These are phyloP conservation scores for Erpetoichthys calabaricus DNA, from an alignment of 2,797 vertebrate genomes.

Conservation along the genomic window DNA sequence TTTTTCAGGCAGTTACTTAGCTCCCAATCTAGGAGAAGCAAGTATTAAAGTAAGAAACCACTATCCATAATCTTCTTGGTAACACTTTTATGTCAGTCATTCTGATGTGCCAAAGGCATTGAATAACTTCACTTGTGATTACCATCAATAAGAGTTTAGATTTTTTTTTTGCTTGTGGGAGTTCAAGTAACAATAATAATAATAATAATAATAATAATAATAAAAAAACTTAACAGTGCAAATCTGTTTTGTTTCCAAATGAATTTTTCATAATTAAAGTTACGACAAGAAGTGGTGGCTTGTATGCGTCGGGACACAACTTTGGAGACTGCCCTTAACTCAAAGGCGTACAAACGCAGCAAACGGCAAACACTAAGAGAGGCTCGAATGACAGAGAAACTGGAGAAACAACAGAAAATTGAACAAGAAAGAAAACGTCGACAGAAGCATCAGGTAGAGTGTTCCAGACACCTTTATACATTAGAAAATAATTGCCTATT, in stretches of 20 bases:
- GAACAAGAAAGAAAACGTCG: slow-evolving; percentile 91
- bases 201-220: slow-evolving; percentile 1
- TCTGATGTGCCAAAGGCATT: no score
- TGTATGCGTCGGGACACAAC: slow-evolving; percentile 94
- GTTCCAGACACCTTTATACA: no score
- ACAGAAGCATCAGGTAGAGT: slow-evolving; percentile 86
- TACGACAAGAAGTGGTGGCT: slow-evolving; percentile 89
- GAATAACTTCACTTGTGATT: no score
- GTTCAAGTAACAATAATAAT: neutral
- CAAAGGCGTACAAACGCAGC: slow-evolving; percentile 91
- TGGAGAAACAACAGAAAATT: slow-evolving; percentile 97
- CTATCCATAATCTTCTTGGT: no score
- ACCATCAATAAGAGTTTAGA: no score
- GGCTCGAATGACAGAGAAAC: slow-evolving; percentile 92
- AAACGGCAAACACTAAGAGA: slow-evolving; percentile 89
- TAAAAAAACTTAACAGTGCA: no score
- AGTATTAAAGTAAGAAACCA: no score
- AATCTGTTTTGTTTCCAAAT: no score
- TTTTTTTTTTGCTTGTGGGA: slow-evolving; percentile 10
- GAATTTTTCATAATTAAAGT: slow-evolving; percentile 32
- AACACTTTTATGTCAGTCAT: no score
- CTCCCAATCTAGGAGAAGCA: no score
- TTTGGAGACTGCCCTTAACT: slow-evolving; percentile 88
- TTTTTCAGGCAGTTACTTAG: no score
- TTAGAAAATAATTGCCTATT: neutral